Conservation (phyloP, 1,140 invertebrate species). For the Drosophila subpulchrella region DNA sequence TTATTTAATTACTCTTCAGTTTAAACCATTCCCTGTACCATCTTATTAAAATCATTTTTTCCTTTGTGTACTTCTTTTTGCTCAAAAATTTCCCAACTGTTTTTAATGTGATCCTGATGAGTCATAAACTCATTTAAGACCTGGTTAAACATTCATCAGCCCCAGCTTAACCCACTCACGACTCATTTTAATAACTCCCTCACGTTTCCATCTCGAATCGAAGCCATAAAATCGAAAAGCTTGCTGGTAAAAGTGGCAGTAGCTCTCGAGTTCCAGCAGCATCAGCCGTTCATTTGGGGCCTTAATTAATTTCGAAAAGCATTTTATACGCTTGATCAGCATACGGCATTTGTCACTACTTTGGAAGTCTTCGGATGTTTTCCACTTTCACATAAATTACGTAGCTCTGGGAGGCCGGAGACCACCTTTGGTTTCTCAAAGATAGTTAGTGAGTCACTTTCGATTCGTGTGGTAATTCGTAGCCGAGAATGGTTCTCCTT, state of each 20-base stretch:
- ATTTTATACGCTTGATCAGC: conserved; percentile 38
- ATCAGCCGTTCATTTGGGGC: conserved; percentile 23
- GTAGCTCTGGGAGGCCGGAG: not conserved
- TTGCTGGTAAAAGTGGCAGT: conserved; percentile 23
- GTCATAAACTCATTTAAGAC: conserved; percentile 20
- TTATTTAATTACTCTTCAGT: not conserved
- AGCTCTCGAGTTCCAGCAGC: conserved; percentile 3
- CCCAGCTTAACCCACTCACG: conserved; percentile 14
- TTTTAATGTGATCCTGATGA: conserved; percentile 28
- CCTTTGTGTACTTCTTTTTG: not conserved
- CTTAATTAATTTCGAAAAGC: conserved; percentile 63
- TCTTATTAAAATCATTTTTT: not conserved
- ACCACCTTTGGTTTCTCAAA: conserved; percentile 21
- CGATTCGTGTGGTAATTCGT: conserved; percentile 1
- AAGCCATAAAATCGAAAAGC: conserved; percentile 25
- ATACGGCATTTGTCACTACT: conserved; percentile 52
- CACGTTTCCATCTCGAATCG: conserved; percentile 24
- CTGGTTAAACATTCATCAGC: conserved; percentile 17
- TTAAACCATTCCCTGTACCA: not conserved
- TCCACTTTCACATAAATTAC: conserved; percentile 61
- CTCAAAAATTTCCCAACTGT: not conserved
- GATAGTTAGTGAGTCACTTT: conserved; percentile 35
- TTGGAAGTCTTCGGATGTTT: conserved; percentile 36
- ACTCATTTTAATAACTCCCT: conserved; percentile 31
- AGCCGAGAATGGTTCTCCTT: conserved; percentile 11